Evolutionary conservation across 2,888 invertebrate species (phyloP), one percentile per base, ranked within the genome.

Genomic region (Drosophila nr. medialis): DNA sequence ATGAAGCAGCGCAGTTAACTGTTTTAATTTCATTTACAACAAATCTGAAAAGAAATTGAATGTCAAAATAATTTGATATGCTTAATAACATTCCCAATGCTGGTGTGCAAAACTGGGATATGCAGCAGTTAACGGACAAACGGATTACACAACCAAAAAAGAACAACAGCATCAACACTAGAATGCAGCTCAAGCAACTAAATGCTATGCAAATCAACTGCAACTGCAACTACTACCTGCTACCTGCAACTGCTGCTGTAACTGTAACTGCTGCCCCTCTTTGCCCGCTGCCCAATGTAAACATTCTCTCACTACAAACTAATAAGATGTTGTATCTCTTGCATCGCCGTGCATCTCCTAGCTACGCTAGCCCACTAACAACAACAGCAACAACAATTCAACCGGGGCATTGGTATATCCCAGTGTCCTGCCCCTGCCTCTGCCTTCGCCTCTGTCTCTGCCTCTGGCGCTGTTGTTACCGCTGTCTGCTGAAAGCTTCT

Each of bases 301-400:
- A 77, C 80, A 77, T 70, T 70, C 65, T 70, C 38, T 74, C 74
- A 71, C 74, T 75, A 83, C 83, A 86, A 83, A 83, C 89, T 86
- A 88, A 88, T 85, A 85, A 86, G 86, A 81, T 83, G 86, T 83
- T 88, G 81, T 83, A 83, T 79, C 81, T 75, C 49, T 60, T 65
- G 75, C 58, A 62, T 63, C 70, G 70, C 51, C 63, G 55, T 83
- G 83, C 80, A 82, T 64, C 69, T 81, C 59, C 27, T 56, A 49
- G 36, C 64, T 49, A 60, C 65, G 59, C 55, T 66, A 29, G 62
- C 40, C 61, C 60, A 67, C 48, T 55, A 63, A 18, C 62, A 59
- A 40, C 61, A 56, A 21, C 66, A 51, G 13, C 53, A 71, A 30
- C 50, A 42, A 36, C 49, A 50, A 49, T 67, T 60, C 63, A 72